phyloP scores from a whole-genome alignment of 2,888 invertebrate species.

The Conchocele bisecta region DNA sequence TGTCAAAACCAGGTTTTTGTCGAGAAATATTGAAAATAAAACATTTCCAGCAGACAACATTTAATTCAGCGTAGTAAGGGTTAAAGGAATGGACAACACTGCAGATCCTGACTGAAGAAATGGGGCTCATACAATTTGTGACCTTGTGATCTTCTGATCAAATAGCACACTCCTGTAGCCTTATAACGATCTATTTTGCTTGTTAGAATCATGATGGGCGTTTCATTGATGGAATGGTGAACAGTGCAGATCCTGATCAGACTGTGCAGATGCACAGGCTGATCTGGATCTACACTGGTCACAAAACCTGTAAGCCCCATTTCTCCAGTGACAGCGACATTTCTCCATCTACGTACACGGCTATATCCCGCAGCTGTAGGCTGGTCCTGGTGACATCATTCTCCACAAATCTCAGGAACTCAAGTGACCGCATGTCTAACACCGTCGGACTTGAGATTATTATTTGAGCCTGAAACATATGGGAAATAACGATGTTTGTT shows the following conservation, averaged over 20 bases:
- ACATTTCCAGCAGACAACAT: no score
- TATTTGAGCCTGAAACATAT: slow-evolving; percentile 74
- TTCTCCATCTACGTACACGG: slow-evolving; percentile 73
- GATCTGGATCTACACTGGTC: neutral
- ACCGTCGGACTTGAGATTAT: slow-evolving; percentile 79
- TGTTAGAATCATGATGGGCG: no score
- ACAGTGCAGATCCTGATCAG: neutral
- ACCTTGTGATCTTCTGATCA: no score
- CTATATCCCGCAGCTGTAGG: slow-evolving; percentile 83
- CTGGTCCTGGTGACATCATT: slow-evolving; percentile 81
- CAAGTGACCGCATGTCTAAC: slow-evolving; percentile 78
- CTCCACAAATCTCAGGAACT: slow-evolving; percentile 81
- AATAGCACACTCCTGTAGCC: no score
- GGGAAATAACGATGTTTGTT: no score
- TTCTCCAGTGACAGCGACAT: neutral
- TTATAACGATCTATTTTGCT: no score
- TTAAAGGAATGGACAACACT: no score
- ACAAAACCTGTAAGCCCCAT: neutral
- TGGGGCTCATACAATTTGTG: no score
- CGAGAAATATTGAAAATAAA: no score
- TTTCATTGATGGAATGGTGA: neutral
- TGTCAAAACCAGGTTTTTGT: no score
- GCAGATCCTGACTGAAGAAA: no score
- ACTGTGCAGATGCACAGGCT: neutral
- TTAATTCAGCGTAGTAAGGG: no score